Evolutionary conservation across 2,888 invertebrate species (phyloP).

Genomic region (Ormyrus labotus): DNA sequence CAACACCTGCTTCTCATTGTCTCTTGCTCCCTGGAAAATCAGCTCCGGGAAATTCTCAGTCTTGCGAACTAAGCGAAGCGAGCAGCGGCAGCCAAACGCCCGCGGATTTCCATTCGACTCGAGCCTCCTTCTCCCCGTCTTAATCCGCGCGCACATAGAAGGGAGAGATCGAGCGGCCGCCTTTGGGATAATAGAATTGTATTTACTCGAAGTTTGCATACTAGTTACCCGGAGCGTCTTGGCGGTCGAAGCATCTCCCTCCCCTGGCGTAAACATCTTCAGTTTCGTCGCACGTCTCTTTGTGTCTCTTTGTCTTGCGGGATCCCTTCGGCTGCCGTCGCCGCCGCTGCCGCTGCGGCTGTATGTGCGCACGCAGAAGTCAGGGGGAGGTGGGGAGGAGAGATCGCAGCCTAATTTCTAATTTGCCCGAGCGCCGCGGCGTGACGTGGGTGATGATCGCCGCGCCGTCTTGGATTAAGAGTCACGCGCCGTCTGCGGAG

Average conservation of each 20-base stretch:
- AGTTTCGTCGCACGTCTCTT: constrained; percentile 61
- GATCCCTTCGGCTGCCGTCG: constrained; percentile 10
- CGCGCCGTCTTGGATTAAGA: not conserved
- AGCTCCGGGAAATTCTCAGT: not conserved
- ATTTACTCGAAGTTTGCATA: constrained; percentile 73
- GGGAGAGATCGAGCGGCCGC: constrained; percentile 26
- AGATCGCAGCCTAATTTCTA: constrained; percentile 58
- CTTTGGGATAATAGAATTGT: constrained; percentile 71
- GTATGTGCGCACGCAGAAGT: not conserved
- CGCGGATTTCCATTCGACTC: constrained; percentile 39
- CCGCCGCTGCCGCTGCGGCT: constrained; percentile 12
- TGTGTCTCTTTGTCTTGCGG: constrained; percentile 49
- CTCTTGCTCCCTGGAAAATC: not conserved
- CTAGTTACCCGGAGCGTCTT: constrained; percentile 68
- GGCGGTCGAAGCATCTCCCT: constrained; percentile 60
- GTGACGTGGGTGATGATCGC: constrained; percentile 44
- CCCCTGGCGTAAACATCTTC: constrained; percentile 70
- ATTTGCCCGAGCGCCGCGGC: constrained; percentile 52
- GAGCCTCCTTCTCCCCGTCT: not conserved
- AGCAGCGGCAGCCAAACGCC: not conserved
- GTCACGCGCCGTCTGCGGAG: no score
- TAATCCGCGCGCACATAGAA: not conserved
- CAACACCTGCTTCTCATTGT: not conserved
- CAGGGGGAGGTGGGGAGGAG: not conserved
- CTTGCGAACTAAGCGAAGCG: not conserved